Percentiles rank a stretch among this genome's conserved stretches.
These are phyloP conservation scores for Sternarchorhynchus goeldii DNA, from an alignment of 2,797 vertebrate genomes.

Conservation along the genomic window DNA sequence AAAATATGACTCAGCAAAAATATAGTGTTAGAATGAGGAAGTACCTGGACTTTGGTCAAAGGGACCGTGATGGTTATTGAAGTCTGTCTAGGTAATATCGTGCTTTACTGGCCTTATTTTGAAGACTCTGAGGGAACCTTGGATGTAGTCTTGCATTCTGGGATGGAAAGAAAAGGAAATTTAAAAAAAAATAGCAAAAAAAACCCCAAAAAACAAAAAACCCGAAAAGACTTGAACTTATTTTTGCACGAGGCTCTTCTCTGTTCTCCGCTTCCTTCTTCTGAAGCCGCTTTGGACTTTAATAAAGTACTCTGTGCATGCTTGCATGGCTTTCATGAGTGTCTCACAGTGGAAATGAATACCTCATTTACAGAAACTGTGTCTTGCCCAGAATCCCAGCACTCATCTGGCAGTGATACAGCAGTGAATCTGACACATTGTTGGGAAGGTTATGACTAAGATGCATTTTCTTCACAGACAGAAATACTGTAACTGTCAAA, in stretches of 20 bases:
- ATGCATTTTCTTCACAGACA: constrained; percentile 4
- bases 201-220: constrained; percentile 20
- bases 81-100: constrained; percentile 60
- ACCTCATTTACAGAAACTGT: constrained; percentile 37
- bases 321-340: constrained; percentile 29
- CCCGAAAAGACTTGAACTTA: constrained; percentile 15
- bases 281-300: not conserved
- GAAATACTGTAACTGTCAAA: constrained; percentile 16
- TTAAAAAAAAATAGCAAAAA: constrained; percentile 17
- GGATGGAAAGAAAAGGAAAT: constrained; percentile 44
- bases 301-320: constrained; percentile 4
- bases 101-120: constrained; percentile 61
- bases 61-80: constrained; percentile 53
- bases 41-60: constrained; percentile 61
- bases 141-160: constrained; percentile 59
- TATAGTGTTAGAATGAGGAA: constrained; percentile 27
- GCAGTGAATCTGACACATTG: constrained; percentile 9
- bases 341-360: constrained; percentile 17
- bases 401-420: constrained; percentile 16
- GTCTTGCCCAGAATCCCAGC: not conserved
- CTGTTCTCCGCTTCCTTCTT: not conserved
- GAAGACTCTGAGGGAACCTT: constrained; percentile 59
- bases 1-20: constrained; percentile 22
- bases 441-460: constrained; percentile 11
- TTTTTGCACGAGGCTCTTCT: not conserved